A percentile compares a stretch with the other conserved stretches of the same genome.
phyloP scores from a whole-genome alignment of 2,888 invertebrate genomes.

The Nemurella pictetii region DNA sequence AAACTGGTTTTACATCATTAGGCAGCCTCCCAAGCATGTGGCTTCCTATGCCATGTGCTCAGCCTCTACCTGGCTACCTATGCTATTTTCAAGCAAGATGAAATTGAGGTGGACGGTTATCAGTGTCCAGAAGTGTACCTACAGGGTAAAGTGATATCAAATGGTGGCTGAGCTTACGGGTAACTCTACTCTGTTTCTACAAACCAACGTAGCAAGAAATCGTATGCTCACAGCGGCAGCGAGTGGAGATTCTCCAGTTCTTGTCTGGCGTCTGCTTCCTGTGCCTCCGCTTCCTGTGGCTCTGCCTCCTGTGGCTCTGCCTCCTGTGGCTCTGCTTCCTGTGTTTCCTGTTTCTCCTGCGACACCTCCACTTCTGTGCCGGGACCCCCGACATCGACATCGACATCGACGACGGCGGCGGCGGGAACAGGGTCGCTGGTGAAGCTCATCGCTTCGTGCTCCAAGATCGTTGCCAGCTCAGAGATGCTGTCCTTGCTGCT shows the following conservation, averaged over 20 bases:
- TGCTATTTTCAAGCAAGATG: no score
- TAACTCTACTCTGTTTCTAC: no score
- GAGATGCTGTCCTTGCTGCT: constrained; percentile 58
- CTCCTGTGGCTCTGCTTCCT: constrained; percentile 47
- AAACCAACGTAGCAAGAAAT: no score
- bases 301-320: constrained; percentile 41
- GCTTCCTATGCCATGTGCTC: no score
- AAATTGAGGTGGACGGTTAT: no score
- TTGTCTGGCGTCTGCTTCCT: background rate
- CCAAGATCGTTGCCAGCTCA: constrained; percentile 90
- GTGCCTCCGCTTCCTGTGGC: background rate
- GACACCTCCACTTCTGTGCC: constrained; percentile 36
- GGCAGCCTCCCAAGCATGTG: no score
- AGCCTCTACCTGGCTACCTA: no score
- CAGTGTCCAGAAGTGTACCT: no score
- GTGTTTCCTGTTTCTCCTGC: constrained; percentile 49
- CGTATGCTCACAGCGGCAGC: constrained; percentile 54
- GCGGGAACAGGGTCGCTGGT: constrained; percentile 64
- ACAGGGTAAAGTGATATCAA: no score
- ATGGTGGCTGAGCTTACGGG: no score
- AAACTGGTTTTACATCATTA: no score
- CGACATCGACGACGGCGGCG: constrained; percentile 42
- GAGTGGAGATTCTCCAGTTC: constrained; percentile 55
- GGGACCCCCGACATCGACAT: constrained; percentile 27
- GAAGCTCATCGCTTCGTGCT: constrained; percentile 90